These are phyloP conservation scores for Danaus plexippus DNA, from an alignment of 1,140 invertebrate species.

Conservation along the genomic window DNA sequence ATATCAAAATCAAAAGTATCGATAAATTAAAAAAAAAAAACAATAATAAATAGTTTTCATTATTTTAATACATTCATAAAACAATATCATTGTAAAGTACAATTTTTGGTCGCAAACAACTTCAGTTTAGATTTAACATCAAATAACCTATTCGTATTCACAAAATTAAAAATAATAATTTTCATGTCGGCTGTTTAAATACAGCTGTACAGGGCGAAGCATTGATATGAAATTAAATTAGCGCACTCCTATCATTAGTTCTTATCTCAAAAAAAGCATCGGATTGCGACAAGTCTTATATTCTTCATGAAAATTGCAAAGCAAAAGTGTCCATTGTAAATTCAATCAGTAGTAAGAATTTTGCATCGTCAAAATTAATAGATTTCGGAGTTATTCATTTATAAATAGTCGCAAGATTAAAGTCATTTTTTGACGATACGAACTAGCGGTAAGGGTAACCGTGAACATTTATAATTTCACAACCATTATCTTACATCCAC, in stretches of 20 bases:
- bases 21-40: constrained; percentile 4
- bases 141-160: not conserved
- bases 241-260: not conserved
- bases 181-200: no score
- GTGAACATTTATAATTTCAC: constrained; percentile 13
- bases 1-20: no score
- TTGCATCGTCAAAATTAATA: not conserved
- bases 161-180: no score
- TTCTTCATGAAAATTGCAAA: no score
- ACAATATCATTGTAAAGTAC: constrained; percentile 19
- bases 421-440: no score
- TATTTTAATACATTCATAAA: constrained; percentile 19
- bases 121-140: constrained; percentile 1
- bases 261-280: no score
- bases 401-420: no score
- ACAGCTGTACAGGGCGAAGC: constrained; percentile 3
- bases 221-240: constrained; percentile 7
- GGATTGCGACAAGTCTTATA: no score
- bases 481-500: constrained; percentile 18
- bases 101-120: constrained; percentile 19
- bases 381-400: no score
- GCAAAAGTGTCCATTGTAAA: no score
- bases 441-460: no score
- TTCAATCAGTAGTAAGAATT: constrained; percentile 4
- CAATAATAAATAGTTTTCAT: constrained; percentile 11